Evolutionary conservation across 2,113 vertebrate genomes (phyloP), one percentile per base, ranked within the genome.

Genomic region (Glaucidium brasilianum): DNA sequence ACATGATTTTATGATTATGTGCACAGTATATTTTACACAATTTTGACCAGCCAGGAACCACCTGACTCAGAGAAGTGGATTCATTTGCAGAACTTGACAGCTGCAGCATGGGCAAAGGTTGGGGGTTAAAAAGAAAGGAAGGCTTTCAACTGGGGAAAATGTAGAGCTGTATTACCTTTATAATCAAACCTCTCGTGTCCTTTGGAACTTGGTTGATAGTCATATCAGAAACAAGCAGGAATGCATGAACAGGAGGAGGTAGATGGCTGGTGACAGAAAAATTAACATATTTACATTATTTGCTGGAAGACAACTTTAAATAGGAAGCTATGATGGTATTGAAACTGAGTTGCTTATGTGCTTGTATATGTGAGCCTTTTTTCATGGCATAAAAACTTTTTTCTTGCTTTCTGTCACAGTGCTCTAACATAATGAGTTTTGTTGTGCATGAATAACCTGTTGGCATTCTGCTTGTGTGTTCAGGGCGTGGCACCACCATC

Each of bases 131-230:
- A 68, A 15, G 50, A 64, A 67, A 21, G 6, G 9, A n/a, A 56
- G n/a, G 26, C 56, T 83, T 83, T 77, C 6, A 29, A 12, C 49
- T 35, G 23, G 27, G 85, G 67, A n/a, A 45, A 78, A 71, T 5
- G 3, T 5, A 85, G 29, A 67, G 20, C 32, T 0, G 0, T 34
- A 8, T 52, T 73, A 47, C 41, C 18, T 75, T 77, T n/a, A 11
- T 34, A 66, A 39, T 52, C 34, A 55, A 74, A 78, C 56, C 22
- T 85, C 47, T 50, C 0, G 0, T 32, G 27, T 81, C 74, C 66
- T 53, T 81, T 82, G 69, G 60, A 87, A 82, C 11, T 74, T 59
- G 60, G 60, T 43, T 12, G 19, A 25, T 62, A 50, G 50, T 37
- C 7, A 0, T 23, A 32, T 66, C 32, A 35, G 56, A 78, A 66